Evolutionary conservation across 2,797 vertebrate genomes (phyloP).

Genomic region (Paedocypris micromegethes): DNA sequence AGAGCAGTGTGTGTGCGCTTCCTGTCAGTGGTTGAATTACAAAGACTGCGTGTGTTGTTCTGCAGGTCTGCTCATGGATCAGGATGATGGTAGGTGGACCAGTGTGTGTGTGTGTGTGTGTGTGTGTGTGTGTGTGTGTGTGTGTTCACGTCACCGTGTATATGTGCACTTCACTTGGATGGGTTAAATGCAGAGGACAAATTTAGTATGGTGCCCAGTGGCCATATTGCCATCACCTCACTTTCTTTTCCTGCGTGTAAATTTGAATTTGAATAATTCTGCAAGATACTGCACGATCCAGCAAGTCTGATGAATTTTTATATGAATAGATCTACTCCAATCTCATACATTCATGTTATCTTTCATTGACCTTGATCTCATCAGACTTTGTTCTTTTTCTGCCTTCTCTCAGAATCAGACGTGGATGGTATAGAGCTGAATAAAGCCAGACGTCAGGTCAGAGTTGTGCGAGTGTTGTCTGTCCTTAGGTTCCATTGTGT

Average conservation of each 20-base stretch:
- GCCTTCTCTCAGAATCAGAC: constrained; percentile 58
- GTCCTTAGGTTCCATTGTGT: background rate
- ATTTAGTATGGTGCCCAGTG: too few relatives aligned
- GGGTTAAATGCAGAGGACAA: too few relatives aligned
- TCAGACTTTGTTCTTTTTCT: background rate
- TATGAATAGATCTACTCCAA: too few relatives aligned
- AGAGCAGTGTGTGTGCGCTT: background rate
- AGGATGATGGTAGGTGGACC: constrained; percentile 65
- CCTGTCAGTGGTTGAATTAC: constrained; percentile 20
- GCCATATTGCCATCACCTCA: too few relatives aligned
- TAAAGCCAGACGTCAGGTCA: constrained; percentile 45
- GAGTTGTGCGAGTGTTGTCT: background rate
- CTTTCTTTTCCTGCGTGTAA: too few relatives aligned
- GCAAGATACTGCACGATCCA: too few relatives aligned
- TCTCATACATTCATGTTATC: background rate
- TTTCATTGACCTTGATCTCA: background rate
- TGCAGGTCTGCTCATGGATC: constrained; percentile 75
- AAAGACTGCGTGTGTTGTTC: constrained; percentile 64
- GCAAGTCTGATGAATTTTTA: too few relatives aligned
- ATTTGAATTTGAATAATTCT: too few relatives aligned
- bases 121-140: constrained; percentile 29
- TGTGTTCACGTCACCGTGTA: background rate
- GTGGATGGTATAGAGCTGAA: constrained; percentile 56
- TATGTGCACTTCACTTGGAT: too few relatives aligned
- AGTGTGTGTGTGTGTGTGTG: constrained; percentile 12